phyloP scores from a whole-genome alignment of 2,888 invertebrate genomes.

The Cheilosia grossa region DNA sequence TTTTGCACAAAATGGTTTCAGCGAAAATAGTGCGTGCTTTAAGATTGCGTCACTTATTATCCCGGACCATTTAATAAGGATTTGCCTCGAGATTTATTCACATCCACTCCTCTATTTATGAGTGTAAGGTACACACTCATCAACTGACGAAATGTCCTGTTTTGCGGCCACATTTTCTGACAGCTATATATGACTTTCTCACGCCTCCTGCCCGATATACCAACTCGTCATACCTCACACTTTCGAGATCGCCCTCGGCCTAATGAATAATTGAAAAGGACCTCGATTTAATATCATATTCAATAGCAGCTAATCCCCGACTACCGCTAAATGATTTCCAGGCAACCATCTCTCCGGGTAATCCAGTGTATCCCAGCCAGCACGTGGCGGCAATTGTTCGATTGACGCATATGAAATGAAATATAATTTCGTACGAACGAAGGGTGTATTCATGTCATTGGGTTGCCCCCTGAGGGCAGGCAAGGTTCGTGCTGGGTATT shows the following conservation, averaged over 20 bases:
- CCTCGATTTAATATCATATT: constrained; percentile 73
- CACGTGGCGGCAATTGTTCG: constrained; percentile 76
- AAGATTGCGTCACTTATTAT: no score
- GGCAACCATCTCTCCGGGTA: constrained; percentile 73
- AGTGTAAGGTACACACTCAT: constrained; percentile 11
- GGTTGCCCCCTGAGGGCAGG: constrained; percentile 49
- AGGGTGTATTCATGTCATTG: constrained; percentile 39
- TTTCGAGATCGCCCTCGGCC: constrained; percentile 26
- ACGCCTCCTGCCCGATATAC: constrained; percentile 58
- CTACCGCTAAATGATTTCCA: constrained; percentile 77
- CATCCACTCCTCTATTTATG: constrained; percentile 18
- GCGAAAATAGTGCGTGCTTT: no score
- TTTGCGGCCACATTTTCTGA: constrained; percentile 49
- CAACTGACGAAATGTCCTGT: neutral
- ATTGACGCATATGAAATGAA: constrained; percentile 70
- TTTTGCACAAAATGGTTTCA: neutral
- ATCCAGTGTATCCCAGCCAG: constrained; percentile 75
- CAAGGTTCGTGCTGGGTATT: constrained; percentile 62
- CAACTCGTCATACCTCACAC: constrained; percentile 8
- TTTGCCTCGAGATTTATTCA: constrained; percentile 19
- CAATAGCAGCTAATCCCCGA: constrained; percentile 76
- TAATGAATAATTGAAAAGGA: constrained; percentile 74
- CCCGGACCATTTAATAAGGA: neutral
- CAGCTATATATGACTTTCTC: constrained; percentile 71
- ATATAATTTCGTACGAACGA: constrained; percentile 21